Conservation (phyloP, 2,797 vertebrate species). For the Halcyon chelicuti region DNA sequence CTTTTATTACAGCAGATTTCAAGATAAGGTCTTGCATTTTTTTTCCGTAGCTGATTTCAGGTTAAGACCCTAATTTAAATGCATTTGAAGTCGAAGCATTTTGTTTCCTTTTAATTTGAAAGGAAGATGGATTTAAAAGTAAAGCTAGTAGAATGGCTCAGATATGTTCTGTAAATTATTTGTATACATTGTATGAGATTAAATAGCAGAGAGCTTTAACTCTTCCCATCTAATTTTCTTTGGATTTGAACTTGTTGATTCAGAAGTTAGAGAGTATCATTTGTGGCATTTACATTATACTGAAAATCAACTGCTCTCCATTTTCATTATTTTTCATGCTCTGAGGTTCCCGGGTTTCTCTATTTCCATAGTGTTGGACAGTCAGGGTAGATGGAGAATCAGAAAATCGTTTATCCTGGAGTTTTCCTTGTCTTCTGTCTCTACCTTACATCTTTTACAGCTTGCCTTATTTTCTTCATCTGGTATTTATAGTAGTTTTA, state of each 20-base stretch:
- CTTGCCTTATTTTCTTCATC: background rate
- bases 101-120: constrained; percentile 54
- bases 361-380: background rate
- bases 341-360: background rate
- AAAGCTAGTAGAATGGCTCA: background rate
- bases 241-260: constrained; percentile 61
- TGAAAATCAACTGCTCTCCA: background rate
- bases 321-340: constrained; percentile 5
- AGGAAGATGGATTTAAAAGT: constrained; percentile 24
- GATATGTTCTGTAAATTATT: constrained; percentile 49
- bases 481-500: constrained; percentile 30
- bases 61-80: constrained; percentile 51
- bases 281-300: constrained; percentile 12
- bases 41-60: constrained; percentile 18
- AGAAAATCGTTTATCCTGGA: background rate
- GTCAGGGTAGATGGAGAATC: background rate
- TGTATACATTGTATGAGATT: constrained; percentile 43
- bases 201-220: constrained; percentile 61
- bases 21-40: constrained; percentile 9
- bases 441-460: background rate
- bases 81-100: background rate
- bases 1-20: constrained; percentile 20
- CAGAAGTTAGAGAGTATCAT: constrained; percentile 7
- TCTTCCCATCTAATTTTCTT: constrained; percentile 42
- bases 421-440: background rate